Conservation (phyloP, 2,113 vertebrate species). For the Hydrolagus affinis region DNA sequence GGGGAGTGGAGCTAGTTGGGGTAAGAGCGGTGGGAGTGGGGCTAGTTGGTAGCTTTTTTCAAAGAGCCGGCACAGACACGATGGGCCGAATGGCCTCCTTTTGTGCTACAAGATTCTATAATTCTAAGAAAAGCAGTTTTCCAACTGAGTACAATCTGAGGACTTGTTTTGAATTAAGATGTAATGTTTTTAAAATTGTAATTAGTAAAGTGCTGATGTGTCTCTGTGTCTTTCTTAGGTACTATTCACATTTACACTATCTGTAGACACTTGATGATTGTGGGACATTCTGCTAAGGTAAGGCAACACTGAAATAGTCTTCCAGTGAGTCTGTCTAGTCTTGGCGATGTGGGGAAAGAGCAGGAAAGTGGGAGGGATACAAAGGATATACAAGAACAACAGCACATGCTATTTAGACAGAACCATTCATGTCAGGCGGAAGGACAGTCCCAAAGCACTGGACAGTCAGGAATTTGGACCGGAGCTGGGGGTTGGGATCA, state of each 20-base stretch:
- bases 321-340: not conserved
- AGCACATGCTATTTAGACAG: too few species aligned
- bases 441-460: too few species aligned
- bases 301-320: not conserved
- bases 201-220: conserved; percentile 21
- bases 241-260: conserved; percentile 79
- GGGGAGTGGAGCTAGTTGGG: too few species aligned
- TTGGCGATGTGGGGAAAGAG: not conserved
- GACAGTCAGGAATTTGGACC: too few species aligned
- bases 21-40: too few species aligned
- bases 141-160: too few species aligned
- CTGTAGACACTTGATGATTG: conserved; percentile 78
- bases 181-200: not conserved
- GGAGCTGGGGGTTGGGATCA: too few species aligned
- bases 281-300: conserved; percentile 76
- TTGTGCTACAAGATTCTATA: too few species aligned
- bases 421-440: too few species aligned
- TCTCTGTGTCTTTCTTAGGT: conserved; percentile 55
- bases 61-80: too few species aligned
- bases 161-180: not conserved
- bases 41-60: too few species aligned
- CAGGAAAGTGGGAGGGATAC: not conserved
- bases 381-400: not conserved
- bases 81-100: too few species aligned
- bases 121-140: not conserved